These are phyloP conservation scores for Petrocephalus schoutedeni DNA, from an alignment of 2,797 vertebrate species.

Conservation along the genomic window DNA sequence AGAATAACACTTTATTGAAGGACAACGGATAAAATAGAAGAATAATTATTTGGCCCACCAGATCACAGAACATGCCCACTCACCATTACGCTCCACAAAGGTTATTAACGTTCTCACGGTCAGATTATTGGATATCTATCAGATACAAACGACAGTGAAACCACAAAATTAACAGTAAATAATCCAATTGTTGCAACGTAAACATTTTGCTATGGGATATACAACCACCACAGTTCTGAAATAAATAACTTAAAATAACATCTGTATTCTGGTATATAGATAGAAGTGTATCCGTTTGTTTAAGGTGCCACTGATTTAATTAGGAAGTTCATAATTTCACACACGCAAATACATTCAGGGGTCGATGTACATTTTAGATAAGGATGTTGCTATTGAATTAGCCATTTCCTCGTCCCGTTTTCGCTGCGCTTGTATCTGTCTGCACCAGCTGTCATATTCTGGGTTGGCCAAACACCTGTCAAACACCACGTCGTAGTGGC, in stretches of 20 bases:
- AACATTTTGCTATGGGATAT: not conserved
- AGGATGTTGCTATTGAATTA: constrained; percentile 75
- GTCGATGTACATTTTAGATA: constrained; percentile 94
- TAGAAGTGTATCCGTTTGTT: not conserved
- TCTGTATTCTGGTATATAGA: not conserved
- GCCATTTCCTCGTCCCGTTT: constrained; percentile 86
- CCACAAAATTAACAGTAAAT: not conserved
- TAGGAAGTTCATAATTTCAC: not conserved
- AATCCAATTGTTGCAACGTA: not conserved
- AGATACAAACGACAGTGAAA: not conserved
- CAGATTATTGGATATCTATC: not conserved
- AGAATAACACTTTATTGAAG: not conserved
- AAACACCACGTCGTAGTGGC: constrained; percentile 89
- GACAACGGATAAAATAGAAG: not conserved
- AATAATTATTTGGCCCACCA: not conserved
- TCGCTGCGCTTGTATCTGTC: constrained; percentile 81
- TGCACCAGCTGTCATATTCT: constrained; percentile 89
- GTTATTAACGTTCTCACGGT: not conserved
- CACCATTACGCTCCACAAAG: not conserved
- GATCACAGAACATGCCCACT: not conserved
- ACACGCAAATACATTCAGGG: constrained; percentile 45
- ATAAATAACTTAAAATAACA: not conserved
- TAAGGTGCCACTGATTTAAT: not conserved
- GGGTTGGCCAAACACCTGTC: constrained; percentile 77
- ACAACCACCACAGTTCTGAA: not conserved